Evolutionary conservation across 1,140 invertebrate genomes (phyloP).

Genomic region (Pachypsylla venusta): DNA sequence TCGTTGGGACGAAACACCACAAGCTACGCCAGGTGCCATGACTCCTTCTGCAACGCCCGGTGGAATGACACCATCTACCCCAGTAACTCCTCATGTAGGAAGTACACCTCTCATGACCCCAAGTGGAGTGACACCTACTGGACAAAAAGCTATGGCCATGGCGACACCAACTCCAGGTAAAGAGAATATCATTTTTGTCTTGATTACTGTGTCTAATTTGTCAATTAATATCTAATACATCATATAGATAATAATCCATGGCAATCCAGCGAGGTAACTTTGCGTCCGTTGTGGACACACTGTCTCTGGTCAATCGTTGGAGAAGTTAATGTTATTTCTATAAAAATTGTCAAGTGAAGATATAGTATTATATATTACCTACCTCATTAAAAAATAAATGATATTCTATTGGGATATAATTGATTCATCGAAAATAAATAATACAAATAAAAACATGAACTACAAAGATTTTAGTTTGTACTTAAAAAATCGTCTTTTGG

Average conservation of each 20-base stretch:
- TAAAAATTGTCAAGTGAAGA: too few relatives aligned
- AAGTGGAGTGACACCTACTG: slow-evolving; percentile 69
- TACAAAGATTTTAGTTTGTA: too few relatives aligned
- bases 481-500: too few relatives aligned
- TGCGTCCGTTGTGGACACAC: background rate
- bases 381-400: too few relatives aligned
- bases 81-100: slow-evolving; percentile 44
- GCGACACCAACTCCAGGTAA: slow-evolving; percentile 84
- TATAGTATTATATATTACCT: too few relatives aligned
- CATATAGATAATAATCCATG: too few relatives aligned
- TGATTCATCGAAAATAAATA: too few relatives aligned
- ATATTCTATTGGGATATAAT: too few relatives aligned
- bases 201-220: slow-evolving; percentile 8
- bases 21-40: slow-evolving; percentile 38
- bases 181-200: background rate
- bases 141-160: slow-evolving; percentile 93
- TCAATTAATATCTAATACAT: background rate
- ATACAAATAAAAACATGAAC: too few relatives aligned
- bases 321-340: background rate
- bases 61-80: slow-evolving; percentile 56
- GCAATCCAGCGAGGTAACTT: too few relatives aligned
- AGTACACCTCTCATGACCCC: slow-evolving; percentile 45
- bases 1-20: slow-evolving; percentile 96
- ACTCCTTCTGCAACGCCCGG: slow-evolving; percentile 42
- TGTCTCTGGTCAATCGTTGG: background rate